These are phyloP conservation scores for Rhea pennata DNA, from an alignment of 2,113 vertebrate species.

Conservation along the genomic window DNA sequence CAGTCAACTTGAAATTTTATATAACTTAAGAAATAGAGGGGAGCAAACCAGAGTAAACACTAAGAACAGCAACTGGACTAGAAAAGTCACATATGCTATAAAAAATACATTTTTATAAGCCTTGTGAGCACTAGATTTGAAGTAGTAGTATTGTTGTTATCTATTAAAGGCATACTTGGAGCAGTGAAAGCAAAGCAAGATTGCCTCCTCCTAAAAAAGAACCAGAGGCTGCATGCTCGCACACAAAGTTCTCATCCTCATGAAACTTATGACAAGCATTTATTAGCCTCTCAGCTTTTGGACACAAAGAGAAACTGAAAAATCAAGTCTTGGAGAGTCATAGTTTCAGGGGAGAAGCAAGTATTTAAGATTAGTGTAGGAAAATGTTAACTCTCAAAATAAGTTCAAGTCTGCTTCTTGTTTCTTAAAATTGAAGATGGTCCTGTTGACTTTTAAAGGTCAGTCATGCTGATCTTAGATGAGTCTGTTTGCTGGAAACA, in stretches of 20 bases:
- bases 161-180: background rate
- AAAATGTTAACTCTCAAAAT: background rate
- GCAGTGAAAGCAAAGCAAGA: background rate
- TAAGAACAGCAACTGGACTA: background rate
- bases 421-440: too few species aligned
- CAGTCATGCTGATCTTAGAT: background rate
- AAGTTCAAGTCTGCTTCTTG: background rate
- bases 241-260: background rate
- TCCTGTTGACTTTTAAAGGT: too few species aligned
- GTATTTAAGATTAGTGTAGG: background rate
- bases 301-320: background rate
- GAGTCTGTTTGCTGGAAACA: background rate
- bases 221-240: fast-evolving
- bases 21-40: background rate
- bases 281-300: background rate
- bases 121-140: background rate
- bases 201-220: background rate
- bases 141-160: background rate
- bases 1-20: background rate
- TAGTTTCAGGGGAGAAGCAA: background rate
- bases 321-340: fast-evolving
- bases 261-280: fast-evolving
- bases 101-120: background rate
- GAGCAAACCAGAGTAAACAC: background rate
- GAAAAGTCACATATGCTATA: background rate